Percentiles rank a stretch among this genome's conserved stretches.
Evolutionary conservation across 2,113 vertebrate genomes (phyloP).

Genomic region (Poicephalus meyeri): DNA sequence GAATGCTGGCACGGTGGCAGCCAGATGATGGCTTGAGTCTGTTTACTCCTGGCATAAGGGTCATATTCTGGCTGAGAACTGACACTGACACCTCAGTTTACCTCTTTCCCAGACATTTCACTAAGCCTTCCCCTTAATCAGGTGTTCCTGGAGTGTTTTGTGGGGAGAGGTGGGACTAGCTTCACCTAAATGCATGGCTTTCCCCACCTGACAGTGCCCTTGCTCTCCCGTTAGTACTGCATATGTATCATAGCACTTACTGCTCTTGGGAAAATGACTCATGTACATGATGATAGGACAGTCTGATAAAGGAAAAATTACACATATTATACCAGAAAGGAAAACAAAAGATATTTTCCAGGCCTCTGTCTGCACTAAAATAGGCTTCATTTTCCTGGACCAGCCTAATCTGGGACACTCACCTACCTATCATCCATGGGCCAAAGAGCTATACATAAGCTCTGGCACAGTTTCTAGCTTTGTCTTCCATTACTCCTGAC

Average conservation of each 20-base stretch:
- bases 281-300: neutral
- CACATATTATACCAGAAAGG: neutral
- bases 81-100: neutral
- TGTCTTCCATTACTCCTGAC: neutral
- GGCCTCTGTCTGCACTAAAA: neutral
- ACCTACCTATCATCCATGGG: neutral
- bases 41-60: neutral
- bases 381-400: neutral
- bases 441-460: neutral
- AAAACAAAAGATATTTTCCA: neutral
- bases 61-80: neutral
- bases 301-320: neutral
- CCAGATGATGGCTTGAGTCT: neutral
- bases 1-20: fast-evolving
- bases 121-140: neutral
- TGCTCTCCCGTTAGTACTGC: neutral
- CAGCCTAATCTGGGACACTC: neutral
- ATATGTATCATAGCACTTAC: neutral
- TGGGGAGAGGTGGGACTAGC: neutral
- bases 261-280: neutral
- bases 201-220: neutral
- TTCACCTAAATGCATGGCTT: neutral
- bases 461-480: neutral
- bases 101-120: neutral
- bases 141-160: neutral